phyloP scores from a whole-genome alignment of 2,797 vertebrate genomes.

The Ataeniobius toweri region DNA sequence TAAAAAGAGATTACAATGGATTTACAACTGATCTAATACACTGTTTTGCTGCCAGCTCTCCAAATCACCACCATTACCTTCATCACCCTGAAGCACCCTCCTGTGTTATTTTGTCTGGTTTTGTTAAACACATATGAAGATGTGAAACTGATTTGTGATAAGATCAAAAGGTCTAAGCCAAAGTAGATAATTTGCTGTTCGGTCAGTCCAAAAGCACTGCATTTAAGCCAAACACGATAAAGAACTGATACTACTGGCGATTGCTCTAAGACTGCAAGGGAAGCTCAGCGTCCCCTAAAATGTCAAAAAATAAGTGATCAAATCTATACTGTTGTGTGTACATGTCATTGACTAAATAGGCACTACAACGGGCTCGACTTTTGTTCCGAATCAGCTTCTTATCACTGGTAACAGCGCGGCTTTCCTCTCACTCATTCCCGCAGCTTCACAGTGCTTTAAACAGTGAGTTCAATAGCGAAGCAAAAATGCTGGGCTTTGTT shows the following conservation, averaged over 20 bases:
- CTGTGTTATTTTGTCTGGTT: conserved; percentile 56
- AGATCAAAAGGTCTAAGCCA: conserved; percentile 51
- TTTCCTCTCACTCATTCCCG: too few species aligned
- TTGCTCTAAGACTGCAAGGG: too few species aligned
- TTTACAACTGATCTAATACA: conserved; percentile 78
- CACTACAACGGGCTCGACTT: too few species aligned
- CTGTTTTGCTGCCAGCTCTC: conserved; percentile 64
- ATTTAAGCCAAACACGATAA: conserved; percentile 44
- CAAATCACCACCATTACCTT: conserved; percentile 19
- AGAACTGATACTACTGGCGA: neutral
- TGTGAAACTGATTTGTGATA: conserved; percentile 12
- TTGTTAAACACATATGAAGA: conserved; percentile 56
- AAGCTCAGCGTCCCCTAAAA: too few species aligned
- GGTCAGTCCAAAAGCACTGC: conserved; percentile 51
- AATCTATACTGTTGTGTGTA: too few species aligned
- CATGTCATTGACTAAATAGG: too few species aligned
- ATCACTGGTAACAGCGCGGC: too few species aligned
- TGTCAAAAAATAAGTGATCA: too few species aligned
- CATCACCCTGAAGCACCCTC: conserved; percentile 50
- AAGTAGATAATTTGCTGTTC: conserved; percentile 42
- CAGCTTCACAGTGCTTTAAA: too few species aligned
- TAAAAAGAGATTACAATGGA: conserved; percentile 83
- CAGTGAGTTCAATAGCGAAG: too few species aligned
- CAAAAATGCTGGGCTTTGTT: too few species aligned
- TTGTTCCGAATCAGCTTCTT: too few species aligned